A percentile compares a stretch with the other conserved stretches of the same genome.
Conservation (phyloP, 1,140 invertebrate genomes). For the Zaprionus tsacasi region DNA sequence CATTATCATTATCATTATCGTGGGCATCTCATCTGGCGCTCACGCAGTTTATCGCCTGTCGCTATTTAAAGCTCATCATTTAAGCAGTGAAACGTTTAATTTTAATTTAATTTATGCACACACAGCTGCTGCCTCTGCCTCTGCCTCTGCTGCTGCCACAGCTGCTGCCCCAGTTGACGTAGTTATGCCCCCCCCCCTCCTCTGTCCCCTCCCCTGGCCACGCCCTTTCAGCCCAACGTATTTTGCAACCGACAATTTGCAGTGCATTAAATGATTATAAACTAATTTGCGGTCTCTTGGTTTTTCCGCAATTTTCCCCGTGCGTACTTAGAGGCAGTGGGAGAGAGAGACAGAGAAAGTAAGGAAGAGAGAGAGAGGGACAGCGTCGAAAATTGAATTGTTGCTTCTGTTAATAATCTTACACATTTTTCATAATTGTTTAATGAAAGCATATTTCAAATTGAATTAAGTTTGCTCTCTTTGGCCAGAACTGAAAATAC, state of each 20-base stretch:
- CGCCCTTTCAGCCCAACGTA: not conserved
- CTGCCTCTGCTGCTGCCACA: constrained; percentile 5
- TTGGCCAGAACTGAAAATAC: too few relatives aligned
- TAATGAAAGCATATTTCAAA: constrained; percentile 2
- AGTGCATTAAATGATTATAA: constrained; percentile 79
- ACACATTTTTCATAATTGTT: constrained; percentile 1
- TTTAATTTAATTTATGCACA: constrained; percentile 82
- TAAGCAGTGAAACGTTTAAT: constrained; percentile 71
- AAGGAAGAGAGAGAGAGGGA: not conserved
- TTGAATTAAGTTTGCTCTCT: not conserved
- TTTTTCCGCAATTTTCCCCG: not conserved
- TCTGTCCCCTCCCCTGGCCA: not conserved
- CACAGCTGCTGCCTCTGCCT: constrained; percentile 48
- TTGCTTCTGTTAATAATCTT: not conserved
- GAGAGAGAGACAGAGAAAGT: not conserved
- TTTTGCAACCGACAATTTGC: constrained; percentile 53
- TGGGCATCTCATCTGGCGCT: constrained; percentile 11
- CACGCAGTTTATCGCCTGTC: constrained; percentile 57
- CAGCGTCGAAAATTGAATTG: not conserved
- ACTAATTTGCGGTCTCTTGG: constrained; percentile 68
- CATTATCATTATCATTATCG: constrained; percentile 20
- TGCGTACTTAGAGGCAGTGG: not conserved
- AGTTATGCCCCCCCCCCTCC: not conserved
- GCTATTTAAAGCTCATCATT: constrained; percentile 59
- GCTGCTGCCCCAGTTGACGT: constrained; percentile 19